Conservation (phyloP, 2,797 vertebrate species). For the Brotula barbata region DNA sequence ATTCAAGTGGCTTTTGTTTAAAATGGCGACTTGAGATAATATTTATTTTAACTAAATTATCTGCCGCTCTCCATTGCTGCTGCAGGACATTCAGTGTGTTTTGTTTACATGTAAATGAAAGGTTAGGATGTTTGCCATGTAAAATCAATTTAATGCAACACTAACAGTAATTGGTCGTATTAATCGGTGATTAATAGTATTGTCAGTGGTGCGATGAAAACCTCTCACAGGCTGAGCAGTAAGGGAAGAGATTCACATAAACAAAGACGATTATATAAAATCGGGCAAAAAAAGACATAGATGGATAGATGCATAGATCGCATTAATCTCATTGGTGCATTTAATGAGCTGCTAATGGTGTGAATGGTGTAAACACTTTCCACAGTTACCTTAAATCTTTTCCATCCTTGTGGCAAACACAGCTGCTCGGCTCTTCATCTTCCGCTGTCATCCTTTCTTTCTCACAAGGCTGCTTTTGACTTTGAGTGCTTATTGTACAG, state of each 20-base stretch:
- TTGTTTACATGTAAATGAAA: constrained; percentile 52
- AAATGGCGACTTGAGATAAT: constrained; percentile 58
- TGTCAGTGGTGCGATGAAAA: constrained; percentile 53
- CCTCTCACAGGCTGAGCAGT: constrained; percentile 19
- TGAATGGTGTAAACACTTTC: constrained; percentile 22
- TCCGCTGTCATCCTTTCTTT: constrained; percentile 43
- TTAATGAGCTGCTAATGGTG: constrained; percentile 30
- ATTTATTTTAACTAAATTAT: constrained; percentile 49
- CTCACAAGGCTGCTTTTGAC: constrained; percentile 60
- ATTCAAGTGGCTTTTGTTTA: constrained; percentile 46
- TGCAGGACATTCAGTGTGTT: constrained; percentile 15
- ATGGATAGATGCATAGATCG: not conserved
- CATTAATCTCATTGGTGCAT: constrained; percentile 4
- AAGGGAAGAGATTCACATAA: too few species aligned
- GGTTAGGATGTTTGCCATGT: constrained; percentile 36
- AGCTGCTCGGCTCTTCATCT: constrained; percentile 52
- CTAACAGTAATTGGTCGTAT: too few species aligned
- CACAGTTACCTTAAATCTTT: constrained; percentile 28
- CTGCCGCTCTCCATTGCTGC: constrained; percentile 8
- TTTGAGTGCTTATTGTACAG: constrained; percentile 61
- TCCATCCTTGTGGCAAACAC: constrained; percentile 59
- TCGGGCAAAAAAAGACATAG: not conserved
- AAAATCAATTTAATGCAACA: constrained; percentile 53
- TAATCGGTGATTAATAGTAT: constrained; percentile 54
- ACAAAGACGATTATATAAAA: too few species aligned